Evolutionary conservation across 2,888 invertebrate species (phyloP).

Genomic region (Polylopha cassiicola): DNA sequence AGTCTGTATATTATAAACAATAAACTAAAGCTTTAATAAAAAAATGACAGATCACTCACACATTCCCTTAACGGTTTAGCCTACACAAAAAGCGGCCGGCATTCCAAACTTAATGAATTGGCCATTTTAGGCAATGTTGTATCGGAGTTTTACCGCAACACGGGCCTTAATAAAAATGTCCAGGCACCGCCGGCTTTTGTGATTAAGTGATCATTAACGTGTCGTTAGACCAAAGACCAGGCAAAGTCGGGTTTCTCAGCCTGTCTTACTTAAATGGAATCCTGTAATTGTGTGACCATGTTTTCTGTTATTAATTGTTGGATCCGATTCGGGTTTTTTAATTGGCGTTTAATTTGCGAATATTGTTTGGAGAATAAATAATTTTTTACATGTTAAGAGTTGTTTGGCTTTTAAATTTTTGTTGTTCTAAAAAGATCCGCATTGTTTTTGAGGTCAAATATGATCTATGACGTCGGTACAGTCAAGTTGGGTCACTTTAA

Average conservation of each 20-base stretch:
- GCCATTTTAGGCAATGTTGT: constrained; percentile 36
- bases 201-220: constrained; percentile 61
- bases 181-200: constrained; percentile 30
- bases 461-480: no score
- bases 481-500: no score
- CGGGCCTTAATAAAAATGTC: constrained; percentile 45
- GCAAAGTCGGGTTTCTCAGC: constrained; percentile 32
- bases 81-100: constrained; percentile 5
- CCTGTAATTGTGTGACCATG: constrained; percentile 43
- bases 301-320: constrained; percentile 45
- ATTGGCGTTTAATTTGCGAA: no score
- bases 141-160: constrained; percentile 34
- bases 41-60: no score
- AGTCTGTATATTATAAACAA: no score
- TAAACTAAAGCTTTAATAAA: no score
- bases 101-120: constrained; percentile 26
- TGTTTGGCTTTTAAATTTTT: no score
- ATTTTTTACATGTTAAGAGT: no score
- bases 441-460: no score
- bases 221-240: constrained; percentile 44
- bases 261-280: constrained; percentile 28
- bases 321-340: no score
- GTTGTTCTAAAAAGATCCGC: no score
- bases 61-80: constrained; percentile 1
- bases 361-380: no score